A percentile compares a stretch with the other conserved stretches of the same genome.
These are phyloP conservation scores for Sisyra terminalis DNA, from an alignment of 2,888 invertebrate genomes.

Conservation along the genomic window DNA sequence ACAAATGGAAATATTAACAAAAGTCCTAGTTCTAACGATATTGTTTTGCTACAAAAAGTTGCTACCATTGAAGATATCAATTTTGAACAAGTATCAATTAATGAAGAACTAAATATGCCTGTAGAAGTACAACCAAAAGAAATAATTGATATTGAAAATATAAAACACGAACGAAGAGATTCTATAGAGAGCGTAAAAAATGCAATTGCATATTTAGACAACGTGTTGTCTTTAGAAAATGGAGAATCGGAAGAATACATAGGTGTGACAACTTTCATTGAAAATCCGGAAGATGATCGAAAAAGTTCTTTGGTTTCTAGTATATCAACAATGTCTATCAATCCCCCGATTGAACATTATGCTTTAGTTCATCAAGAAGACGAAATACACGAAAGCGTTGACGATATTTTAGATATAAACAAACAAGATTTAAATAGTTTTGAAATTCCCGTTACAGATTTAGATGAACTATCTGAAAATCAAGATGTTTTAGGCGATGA, in stretches of 20 bases:
- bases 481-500: neutral
- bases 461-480: conserved; percentile 3
- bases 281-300: conserved; percentile 11
- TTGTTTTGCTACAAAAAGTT: no score
- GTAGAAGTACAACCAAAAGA: neutral
- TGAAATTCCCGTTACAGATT: neutral
- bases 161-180: neutral
- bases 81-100: no score
- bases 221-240: no score
- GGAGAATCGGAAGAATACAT: no score
- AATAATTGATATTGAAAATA: neutral
- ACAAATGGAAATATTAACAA: no score
- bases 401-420: neutral
- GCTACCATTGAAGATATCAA: no score
- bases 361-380: conserved; percentile 4
- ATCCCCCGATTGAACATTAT: conserved; percentile 3
- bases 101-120: no score
- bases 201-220: neutral
- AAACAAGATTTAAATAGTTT: neutral
- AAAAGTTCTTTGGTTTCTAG: conserved; percentile 17
- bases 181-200: neutral
- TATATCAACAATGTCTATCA: conserved; percentile 15
- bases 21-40: no score
- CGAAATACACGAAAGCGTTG: neutral
- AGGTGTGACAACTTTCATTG: no score